Percentiles rank a stretch among this genome's conserved stretches.
Evolutionary conservation across 2,888 invertebrate genomes (phyloP).

Genomic region (Nomada fucata): DNA sequence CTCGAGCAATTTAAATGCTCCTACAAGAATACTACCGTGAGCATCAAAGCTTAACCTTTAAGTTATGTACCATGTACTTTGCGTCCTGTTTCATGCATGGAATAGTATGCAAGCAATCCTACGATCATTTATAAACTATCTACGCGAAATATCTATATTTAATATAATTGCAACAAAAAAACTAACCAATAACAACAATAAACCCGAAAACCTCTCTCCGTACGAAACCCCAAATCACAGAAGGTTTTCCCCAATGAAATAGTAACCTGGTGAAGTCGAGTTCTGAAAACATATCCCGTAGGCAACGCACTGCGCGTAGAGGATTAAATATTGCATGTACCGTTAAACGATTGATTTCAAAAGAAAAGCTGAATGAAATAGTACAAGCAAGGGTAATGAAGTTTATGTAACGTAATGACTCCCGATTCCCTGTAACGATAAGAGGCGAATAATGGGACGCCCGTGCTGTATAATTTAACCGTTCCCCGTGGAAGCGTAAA

Average conservation of each 20-base stretch:
- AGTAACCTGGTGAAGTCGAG: too few relatives aligned
- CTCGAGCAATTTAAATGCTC: constrained; percentile 16
- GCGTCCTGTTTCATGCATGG: neutral
- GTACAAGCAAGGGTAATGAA: neutral
- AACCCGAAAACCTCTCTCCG: too few relatives aligned
- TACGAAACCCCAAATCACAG: too few relatives aligned
- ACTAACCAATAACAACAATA: too few relatives aligned
- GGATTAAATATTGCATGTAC: too few relatives aligned
- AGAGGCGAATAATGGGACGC: neutral
- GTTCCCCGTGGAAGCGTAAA: constrained; percentile 25
- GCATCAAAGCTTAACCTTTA: constrained; percentile 22
- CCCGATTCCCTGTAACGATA: neutral
- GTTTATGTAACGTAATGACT: neutral
- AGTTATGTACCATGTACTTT: neutral
- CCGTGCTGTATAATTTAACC: constrained; percentile 14
- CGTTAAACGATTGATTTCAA: neutral
- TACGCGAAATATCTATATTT: neutral
- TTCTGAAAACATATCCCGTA: too few relatives aligned
- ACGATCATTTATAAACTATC: neutral
- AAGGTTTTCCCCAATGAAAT: too few relatives aligned
- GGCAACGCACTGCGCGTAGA: too few relatives aligned
- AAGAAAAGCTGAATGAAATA: neutral
- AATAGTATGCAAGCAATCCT: neutral
- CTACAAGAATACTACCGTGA: constrained; percentile 5
- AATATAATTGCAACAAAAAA: neutral